Evolutionary conservation across 2,888 invertebrate genomes (phyloP), one percentile per base, ranked within the genome.

Genomic region (Heteromyza rotundicornis): DNA sequence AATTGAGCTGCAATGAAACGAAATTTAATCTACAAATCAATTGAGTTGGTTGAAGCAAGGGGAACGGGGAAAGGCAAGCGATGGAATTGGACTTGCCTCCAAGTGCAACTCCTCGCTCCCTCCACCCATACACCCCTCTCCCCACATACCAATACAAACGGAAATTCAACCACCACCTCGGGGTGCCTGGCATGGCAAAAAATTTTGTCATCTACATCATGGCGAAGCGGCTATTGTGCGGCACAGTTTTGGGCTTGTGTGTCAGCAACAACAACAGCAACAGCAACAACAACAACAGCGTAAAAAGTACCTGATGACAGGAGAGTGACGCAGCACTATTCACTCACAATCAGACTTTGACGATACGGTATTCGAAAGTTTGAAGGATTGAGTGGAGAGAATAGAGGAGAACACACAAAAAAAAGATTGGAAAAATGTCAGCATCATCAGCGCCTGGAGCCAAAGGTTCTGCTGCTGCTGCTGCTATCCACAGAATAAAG

Each of bases 11-110:
- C 57, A 56, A 61, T 27, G 51, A 52, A 57, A 50, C 24, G 57
- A 50, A 61, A 51, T 57, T 57, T 57, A 52, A 57, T 56, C 52
- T 52, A 57, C 57, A 52, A 61, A 61, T 57, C 60, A 61, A 61
- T 57, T 57, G 60, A 61, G 52, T 40, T 51, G 60, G 50, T 50
- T 27, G 23, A n/a, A 23, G 12, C 32, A 12, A 32, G 32, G 12
- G 7, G 32, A n/a, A n/a, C n/a, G n/a, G n/a, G n/a, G n/a, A n/a
- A n/a, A n/a, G n/a, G n/a, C n/a, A n/a, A 27, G 27, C 27, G 27
- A 27, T 7, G 27, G n/a, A n/a, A n/a, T n/a, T n/a, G n/a, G n/a
- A n/a, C n/a, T n/a, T n/a, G n/a, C n/a, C n/a, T n/a, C n/a, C n/a
- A n/a, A n/a, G n/a, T n/a, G n/a, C n/a, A n/a, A n/a, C n/a, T n/a